Evolutionary conservation across 2,113 vertebrate genomes (phyloP), one percentile per base, ranked within the genome.

Genomic region (Hypanus sabinus): DNA sequence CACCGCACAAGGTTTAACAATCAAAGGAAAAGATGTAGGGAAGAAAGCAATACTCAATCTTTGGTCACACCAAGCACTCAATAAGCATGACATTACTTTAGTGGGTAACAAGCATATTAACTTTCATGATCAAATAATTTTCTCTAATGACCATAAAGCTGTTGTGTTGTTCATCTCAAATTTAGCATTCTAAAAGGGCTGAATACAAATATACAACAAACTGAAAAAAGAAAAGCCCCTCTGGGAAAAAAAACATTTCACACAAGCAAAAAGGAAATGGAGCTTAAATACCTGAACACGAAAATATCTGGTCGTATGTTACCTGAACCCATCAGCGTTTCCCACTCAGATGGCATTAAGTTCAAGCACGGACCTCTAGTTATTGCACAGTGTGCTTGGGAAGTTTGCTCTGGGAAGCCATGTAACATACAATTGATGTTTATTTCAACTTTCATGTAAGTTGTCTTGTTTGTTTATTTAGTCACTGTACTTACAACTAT

Each of bases 1-100:
- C 91, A 10, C 22, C 5, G 5, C 46, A 46, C 36, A 24, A 0
- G 94, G 94, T 90, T 95, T 94, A 94, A 81, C 87, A 93, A 33
- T 65, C 70, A 24, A 73, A 46, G 38, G 46, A 30, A 55, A 55
- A 46, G 36, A 24, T 68, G 20, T 14, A 5, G 20, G 38, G 10
- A 24, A 16, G 83, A 18, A 88, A 73, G 3, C 33, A 38, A 55
- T 36, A 46, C 22, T 70, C 68, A 93, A 70, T 30, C 91, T 92
- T 73, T 20, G 16, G 36, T 27, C 70, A 73, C 36, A 73, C 24
- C 24, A 6, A 55, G 68, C 18, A 46, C 24, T 91, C 36, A 92
- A 71, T 70, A 27, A 71, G 9, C 70, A 46, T 3, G 14, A 8
- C 30, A 22, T 65, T 70, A 36, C 68, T 55, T 55, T 30, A 18